Conservation (phyloP, 2,797 vertebrate genomes). For the Parambassis ranga region DNA sequence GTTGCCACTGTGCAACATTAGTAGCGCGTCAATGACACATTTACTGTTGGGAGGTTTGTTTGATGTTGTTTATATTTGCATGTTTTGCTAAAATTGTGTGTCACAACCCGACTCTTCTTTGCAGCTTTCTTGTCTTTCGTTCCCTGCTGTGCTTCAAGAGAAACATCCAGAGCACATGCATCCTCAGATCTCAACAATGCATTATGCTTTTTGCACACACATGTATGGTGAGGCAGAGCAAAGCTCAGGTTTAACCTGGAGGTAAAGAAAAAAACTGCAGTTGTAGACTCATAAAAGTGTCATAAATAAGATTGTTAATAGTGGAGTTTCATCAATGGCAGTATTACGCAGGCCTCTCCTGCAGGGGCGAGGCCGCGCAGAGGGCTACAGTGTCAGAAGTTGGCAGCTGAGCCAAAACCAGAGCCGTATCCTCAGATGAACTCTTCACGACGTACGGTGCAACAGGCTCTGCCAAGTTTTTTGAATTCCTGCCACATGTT, state of each 20-base stretch:
- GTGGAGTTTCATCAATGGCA: constrained; percentile 78
- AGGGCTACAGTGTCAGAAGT: constrained; percentile 82
- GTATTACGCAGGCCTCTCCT: constrained; percentile 68
- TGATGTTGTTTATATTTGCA: background rate
- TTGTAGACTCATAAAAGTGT: constrained; percentile 63
- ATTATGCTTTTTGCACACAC: background rate
- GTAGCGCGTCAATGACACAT: constrained; percentile 2
- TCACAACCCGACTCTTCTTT: background rate
- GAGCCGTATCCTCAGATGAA: constrained; percentile 83
- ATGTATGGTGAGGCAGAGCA: background rate
- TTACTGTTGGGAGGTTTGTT: background rate
- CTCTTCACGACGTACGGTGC: constrained; percentile 75
- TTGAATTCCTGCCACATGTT: constrained; percentile 77
- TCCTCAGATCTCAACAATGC: background rate
- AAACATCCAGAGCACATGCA: background rate
- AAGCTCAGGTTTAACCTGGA: constrained; percentile 6
- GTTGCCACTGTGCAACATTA: constrained; percentile 13
- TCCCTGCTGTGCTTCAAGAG: background rate
- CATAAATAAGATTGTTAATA: constrained; percentile 76
- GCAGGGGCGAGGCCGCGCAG: constrained; percentile 77
- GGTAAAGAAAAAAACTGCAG: constrained; percentile 6
- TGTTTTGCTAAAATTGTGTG: background rate
- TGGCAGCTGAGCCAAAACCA: constrained; percentile 82
- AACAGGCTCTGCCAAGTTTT: constrained; percentile 74
- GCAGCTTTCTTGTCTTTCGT: background rate